Evolutionary conservation across 2,797 vertebrate species (phyloP).

Genomic region (Gymnoscopelus braueri): DNA sequence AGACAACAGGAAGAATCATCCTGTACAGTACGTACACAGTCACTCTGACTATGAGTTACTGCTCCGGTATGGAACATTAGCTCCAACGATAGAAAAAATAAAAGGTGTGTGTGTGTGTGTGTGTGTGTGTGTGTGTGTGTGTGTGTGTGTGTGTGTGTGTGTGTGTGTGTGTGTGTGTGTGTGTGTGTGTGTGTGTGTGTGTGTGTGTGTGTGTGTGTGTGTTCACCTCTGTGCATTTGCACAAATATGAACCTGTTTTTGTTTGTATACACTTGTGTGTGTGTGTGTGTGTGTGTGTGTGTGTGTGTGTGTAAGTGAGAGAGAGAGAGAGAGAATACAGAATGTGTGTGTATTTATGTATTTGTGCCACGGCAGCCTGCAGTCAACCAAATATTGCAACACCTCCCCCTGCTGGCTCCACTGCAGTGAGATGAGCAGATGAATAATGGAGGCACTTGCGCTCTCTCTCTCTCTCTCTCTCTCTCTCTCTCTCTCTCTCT

Average conservation of each 20-base stretch:
- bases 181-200: not conserved
- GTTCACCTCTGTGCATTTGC: not conserved
- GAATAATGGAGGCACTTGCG: conserved; percentile 60
- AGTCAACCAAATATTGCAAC: conserved; percentile 81
- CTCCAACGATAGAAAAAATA: too few relatives aligned
- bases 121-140: not conserved
- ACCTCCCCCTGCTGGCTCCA: conserved; percentile 89
- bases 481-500: conserved; percentile 20
- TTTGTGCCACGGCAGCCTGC: conserved; percentile 23
- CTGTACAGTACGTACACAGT: too few relatives aligned
- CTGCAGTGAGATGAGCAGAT: conserved; percentile 76
- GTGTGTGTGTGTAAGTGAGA: not conserved
- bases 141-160: not conserved
- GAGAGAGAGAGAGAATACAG: too few relatives aligned
- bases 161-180: conserved; percentile 1
- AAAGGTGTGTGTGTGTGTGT: not conserved
- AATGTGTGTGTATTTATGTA: conserved; percentile 5
- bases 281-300: not conserved
- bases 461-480: conserved; percentile 20
- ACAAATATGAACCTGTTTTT: not conserved
- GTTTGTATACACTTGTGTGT: conserved; percentile 6
- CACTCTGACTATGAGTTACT: too few relatives aligned
- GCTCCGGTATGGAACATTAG: too few relatives aligned
- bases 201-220: not conserved
- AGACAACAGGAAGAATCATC: conserved; percentile 3